phyloP scores from a whole-genome alignment of 2,797 vertebrate genomes.

The Hapalemur alaotrensis region DNA sequence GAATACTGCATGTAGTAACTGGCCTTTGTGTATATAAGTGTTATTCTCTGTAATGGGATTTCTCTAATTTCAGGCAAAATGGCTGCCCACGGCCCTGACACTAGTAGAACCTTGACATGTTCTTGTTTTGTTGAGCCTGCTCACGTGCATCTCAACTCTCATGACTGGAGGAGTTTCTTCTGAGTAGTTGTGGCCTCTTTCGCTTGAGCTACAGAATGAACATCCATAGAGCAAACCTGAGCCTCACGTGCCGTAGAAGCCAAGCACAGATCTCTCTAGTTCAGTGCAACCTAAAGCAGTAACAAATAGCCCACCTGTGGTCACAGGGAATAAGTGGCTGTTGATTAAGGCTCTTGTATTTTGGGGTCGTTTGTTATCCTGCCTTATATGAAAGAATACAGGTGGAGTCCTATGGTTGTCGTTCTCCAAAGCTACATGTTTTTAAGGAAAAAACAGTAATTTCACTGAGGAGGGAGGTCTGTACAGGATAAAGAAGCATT shows the following conservation, averaged over 20 bases:
- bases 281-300: background rate
- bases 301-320: background rate
- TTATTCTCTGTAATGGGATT: background rate
- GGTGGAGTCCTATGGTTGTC: background rate
- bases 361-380: fast-evolving
- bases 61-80: background rate
- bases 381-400: background rate
- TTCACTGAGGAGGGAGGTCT: fast-evolving
- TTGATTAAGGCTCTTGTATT: background rate
- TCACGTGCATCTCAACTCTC: background rate
- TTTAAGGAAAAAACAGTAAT: background rate
- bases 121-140: background rate
- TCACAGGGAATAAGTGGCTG: background rate
- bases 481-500: background rate
- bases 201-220: background rate
- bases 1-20: background rate
- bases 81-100: background rate
- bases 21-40: fast-evolving
- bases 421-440: background rate
- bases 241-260: fast-evolving
- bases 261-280: fast-evolving
- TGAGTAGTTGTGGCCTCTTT: background rate
- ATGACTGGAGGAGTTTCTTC: background rate
- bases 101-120: fast-evolving
- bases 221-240: background rate